Evolutionary conservation across 2,113 vertebrate species (phyloP).

Genomic region (Xiphophorus hellerii): DNA sequence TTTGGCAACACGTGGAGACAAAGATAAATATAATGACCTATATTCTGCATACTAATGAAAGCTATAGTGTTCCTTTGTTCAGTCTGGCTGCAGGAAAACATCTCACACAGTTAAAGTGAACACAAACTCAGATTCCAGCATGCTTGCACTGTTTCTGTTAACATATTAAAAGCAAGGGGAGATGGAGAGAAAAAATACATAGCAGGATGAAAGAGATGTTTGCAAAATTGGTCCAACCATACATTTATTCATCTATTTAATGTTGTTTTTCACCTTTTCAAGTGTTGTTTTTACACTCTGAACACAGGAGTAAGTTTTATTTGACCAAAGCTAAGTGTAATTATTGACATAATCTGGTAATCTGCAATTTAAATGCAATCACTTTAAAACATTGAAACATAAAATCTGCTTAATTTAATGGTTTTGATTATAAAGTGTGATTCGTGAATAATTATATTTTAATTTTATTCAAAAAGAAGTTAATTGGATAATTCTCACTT

Average conservation of each 20-base stretch:
- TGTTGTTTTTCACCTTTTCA: not conserved
- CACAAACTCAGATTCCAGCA: too few relatives aligned
- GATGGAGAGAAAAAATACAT: not conserved
- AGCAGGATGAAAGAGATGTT: not conserved
- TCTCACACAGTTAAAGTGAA: too few relatives aligned
- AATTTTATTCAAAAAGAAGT: too few relatives aligned
- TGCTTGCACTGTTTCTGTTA: too few relatives aligned
- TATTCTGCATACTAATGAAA: too few relatives aligned
- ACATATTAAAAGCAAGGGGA: not conserved
- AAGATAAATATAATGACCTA: too few relatives aligned
- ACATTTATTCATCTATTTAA: not conserved
- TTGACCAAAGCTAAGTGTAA: not conserved
- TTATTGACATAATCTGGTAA: not conserved
- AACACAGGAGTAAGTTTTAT: not conserved
- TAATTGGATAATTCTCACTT: not conserved
- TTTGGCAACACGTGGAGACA: too few relatives aligned
- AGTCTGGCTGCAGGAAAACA: too few relatives aligned
- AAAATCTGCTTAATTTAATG: too few relatives aligned
- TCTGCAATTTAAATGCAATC: slow-evolving; percentile 12
- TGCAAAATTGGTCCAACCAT: not conserved
- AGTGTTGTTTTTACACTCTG: not conserved
- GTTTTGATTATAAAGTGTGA: too few relatives aligned
- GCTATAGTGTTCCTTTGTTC: too few relatives aligned
- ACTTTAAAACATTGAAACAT: not conserved
- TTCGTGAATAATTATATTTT: too few relatives aligned